A percentile compares a stretch with the other conserved stretches of the same genome.
Evolutionary conservation across 2,888 invertebrate genomes (phyloP).

Genomic region (Melieria crassipennis): DNA sequence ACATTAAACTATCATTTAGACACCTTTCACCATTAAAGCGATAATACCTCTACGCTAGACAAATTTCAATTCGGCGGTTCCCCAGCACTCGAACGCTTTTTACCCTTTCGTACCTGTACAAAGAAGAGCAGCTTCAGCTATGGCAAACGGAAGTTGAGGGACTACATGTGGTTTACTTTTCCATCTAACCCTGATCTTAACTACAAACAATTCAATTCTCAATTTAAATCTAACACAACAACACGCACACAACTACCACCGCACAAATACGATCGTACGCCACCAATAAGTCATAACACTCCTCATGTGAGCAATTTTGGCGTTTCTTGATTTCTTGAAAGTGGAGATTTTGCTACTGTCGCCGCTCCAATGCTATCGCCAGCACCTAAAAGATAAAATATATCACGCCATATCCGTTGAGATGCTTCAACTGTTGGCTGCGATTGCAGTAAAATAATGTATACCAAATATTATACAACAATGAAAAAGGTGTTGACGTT

Average conservation of each 20-base stretch:
- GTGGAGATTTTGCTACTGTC: too few relatives aligned
- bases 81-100: too few relatives aligned
- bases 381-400: too few relatives aligned
- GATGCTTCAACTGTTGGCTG: too few relatives aligned
- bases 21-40: not conserved
- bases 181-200: not conserved
- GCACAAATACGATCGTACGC: not conserved
- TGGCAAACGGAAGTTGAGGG: constrained; percentile 48
- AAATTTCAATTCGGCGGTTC: not conserved
- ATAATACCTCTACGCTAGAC: not conserved
- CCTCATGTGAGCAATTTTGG: not conserved
- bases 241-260: constrained; percentile 6
- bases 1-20: not conserved
- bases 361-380: too few relatives aligned
- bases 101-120: too few relatives aligned
- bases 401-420: too few relatives aligned
- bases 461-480: too few relatives aligned
- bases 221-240: constrained; percentile 6
- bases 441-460: too few relatives aligned
- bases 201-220: not conserved
- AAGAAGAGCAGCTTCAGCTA: not conserved
- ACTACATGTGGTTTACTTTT: constrained; percentile 49
- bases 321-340: too few relatives aligned
- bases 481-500: too few relatives aligned
- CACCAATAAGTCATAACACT: not conserved